Base-by-base conservation (phyloP, 1,140 invertebrate genomes). In the Planococcus citri region DNA sequence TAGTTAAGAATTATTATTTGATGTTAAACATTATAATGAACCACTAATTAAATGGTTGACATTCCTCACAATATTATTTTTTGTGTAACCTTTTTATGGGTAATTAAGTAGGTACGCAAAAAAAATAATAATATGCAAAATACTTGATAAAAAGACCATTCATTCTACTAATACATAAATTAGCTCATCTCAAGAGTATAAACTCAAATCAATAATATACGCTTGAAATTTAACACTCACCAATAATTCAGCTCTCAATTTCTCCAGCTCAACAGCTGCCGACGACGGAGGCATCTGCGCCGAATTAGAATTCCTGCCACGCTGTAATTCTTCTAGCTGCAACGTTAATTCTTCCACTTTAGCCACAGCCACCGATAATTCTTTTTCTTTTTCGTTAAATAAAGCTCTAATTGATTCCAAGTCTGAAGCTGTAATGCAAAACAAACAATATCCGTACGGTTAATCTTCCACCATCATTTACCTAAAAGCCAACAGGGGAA, bases 371-470 rank as follows among this genome's bases (percentile, higher is more conserved):
- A 96, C 78, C 27, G 91, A 92, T 41, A 98, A 81, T 80, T 97
- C 95, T 78, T 97, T 97, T 77, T 97, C 94, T 78, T 97, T 97
- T 78, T 97, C 94, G 83, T 94, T 95, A 84, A 97, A 97, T 67
- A 97, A 83, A 22, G 92, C 90, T 70, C 93, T 87, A 75, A 97
- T 95, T 70, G 92, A 93, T 79, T 97, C 94, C 79, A 98, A 82
- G 81, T 98, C 95, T 75, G 90, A 91, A 75, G 89, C 92, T 95
- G 80, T 20, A 82, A 76, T 76, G 76, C 74, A 74, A 73, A 73
- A 29, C 27, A 70, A 68, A 25, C 51, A 9, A 20, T 20, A 1
- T 24, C 22, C 17, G 57, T 27, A 9, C 20, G 17, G 21, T 12
- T 33, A 33, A 33, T 33, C 29, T 33, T 12, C 12, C 29, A 12